Conservation (phyloP, 2,888 invertebrate species). For the Drosophila lacicola region DNA sequence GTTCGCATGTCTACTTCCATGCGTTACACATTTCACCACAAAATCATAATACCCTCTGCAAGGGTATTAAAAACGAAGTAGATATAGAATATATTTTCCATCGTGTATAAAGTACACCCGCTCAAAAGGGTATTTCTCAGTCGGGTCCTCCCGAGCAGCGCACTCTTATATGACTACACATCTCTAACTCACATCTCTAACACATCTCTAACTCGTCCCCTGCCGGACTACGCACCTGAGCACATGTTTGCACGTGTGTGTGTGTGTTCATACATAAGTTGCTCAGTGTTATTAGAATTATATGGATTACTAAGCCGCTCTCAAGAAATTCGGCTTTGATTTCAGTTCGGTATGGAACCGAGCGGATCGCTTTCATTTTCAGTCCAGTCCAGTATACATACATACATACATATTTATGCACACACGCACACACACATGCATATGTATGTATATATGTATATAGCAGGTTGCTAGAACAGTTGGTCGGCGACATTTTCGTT, state of each 20-base stretch:
- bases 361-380: slow-evolving; percentile 50
- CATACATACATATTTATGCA: neutral
- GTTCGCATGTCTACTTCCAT: too few species aligned
- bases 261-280: slow-evolving; percentile 8
- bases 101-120: too few species aligned
- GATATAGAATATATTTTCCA: too few species aligned
- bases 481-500: slow-evolving; percentile 76
- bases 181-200: too few species aligned
- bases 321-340: slow-evolving; percentile 40
- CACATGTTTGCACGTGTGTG: slow-evolving; percentile 4
- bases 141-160: too few species aligned
- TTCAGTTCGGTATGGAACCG: slow-evolving; percentile 35
- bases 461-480: slow-evolving; percentile 37
- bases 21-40: too few species aligned
- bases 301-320: slow-evolving; percentile 31
- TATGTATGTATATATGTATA: neutral
- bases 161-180: too few species aligned
- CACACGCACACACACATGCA: slow-evolving; percentile 7
- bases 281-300: slow-evolving; percentile 40
- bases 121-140: too few species aligned
- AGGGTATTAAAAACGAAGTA: too few species aligned
- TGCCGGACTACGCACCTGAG: neutral
- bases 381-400: slow-evolving; percentile 17
- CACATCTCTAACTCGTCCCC: too few species aligned
- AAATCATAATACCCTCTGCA: too few species aligned